Conservation (phyloP, 2,113 vertebrate species). For the Calidris pugnax region DNA sequence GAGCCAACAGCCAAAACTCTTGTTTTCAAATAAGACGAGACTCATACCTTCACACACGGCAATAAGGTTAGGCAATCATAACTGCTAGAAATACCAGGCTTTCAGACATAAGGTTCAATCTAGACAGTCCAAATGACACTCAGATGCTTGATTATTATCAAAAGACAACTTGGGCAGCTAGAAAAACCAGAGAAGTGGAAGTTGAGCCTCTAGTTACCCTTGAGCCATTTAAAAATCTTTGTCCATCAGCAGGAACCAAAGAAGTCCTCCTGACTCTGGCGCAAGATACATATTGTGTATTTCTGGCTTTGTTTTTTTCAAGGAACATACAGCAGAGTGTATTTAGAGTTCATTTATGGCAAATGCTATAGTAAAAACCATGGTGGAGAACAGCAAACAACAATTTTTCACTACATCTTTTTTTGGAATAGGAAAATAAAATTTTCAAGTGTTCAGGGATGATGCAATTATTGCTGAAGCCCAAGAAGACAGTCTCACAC, state of each 20-base stretch:
- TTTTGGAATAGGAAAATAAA: neutral
- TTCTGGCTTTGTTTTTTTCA: neutral
- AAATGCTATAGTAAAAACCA: neutral
- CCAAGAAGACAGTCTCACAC: neutral
- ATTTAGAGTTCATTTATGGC: neutral
- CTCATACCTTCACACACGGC: neutral
- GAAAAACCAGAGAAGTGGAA: neutral
- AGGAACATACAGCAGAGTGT: neutral
- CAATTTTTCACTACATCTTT: neutral
- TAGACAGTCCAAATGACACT: neutral
- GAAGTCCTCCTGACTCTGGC: neutral
- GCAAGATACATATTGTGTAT: accelerated
- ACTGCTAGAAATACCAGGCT: neutral
- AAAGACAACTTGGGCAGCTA: neutral
- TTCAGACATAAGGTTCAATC: neutral
- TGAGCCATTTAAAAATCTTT: neutral
- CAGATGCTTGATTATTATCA: neutral
- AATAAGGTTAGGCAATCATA: neutral
- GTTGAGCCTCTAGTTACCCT: neutral
- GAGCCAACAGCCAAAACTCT: neutral
- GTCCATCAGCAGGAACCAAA: neutral
- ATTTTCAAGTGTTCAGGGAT: neutral
- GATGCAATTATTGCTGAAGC: neutral
- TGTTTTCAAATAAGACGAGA: neutral
- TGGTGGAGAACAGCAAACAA: neutral